phyloP scores from a whole-genome alignment of 2,113 vertebrate species.

The Thunnus thynnus region DNA sequence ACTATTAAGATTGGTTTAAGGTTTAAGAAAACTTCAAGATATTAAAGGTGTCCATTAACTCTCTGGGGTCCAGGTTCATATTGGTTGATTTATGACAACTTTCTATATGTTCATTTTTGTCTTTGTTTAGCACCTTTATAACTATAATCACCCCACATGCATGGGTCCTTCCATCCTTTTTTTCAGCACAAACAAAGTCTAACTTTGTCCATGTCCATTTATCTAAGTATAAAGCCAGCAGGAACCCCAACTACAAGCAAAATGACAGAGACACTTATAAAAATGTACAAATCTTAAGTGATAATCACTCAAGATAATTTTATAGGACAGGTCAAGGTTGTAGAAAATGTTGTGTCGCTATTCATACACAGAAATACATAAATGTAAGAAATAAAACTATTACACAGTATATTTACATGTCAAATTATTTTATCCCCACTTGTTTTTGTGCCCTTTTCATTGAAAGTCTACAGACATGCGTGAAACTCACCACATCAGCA shows the following conservation, averaged over 20 bases:
- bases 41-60: no score
- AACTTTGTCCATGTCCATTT: no score
- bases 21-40: no score
- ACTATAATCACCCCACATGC: not conserved
- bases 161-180: not conserved
- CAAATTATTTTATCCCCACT: not conserved
- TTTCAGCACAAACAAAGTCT: not conserved
- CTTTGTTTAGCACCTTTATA: constrained; percentile 1
- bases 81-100: no score
- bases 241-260: not conserved
- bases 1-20: no score
- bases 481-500: not conserved
- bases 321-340: not conserved
- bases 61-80: no score
- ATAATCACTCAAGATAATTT: not conserved
- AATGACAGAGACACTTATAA: not conserved
- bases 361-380: not conserved
- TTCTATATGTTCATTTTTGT: not conserved
- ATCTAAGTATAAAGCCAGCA: not conserved
- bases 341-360: not conserved
- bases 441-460: not conserved
- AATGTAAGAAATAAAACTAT: not conserved
- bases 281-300: not conserved
- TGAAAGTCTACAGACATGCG: not conserved
- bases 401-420: not conserved